phyloP scores from a whole-genome alignment of 2,888 invertebrate genomes.

The Epinotia demarniana region DNA sequence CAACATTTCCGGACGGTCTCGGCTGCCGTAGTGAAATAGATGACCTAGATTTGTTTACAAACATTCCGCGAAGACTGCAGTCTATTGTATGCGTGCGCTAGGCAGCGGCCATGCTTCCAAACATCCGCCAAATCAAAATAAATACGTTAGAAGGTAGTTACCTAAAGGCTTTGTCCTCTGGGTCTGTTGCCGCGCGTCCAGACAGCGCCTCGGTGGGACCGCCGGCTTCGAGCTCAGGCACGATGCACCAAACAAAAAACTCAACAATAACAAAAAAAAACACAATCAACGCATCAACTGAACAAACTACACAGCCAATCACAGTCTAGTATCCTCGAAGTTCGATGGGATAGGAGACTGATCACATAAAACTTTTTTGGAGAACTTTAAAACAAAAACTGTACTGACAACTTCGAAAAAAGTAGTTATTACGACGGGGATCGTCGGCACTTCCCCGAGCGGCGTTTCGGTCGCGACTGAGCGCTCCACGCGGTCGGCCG shows the following conservation, averaged over 20 bases:
- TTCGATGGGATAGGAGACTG: conserved; percentile 70
- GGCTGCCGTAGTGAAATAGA: conserved; percentile 50
- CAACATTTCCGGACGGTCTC: conserved; percentile 19
- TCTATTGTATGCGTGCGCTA: conserved; percentile 46
- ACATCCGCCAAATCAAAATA: conserved; percentile 48
- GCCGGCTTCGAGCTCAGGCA: conserved; percentile 73
- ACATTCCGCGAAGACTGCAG: conserved; percentile 60
- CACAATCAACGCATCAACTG: conserved; percentile 79
- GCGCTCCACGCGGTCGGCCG: conserved; percentile 77
- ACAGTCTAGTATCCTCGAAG: conserved; percentile 72
- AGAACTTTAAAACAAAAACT: conserved; percentile 82
- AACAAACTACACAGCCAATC: conserved; percentile 74
- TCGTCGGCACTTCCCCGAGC: conserved; percentile 78
- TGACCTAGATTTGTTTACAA: conserved; percentile 61
- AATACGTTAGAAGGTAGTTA: conserved; percentile 61
- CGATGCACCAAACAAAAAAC: conserved; percentile 85
- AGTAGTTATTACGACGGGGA: conserved; percentile 77
- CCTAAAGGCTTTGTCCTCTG: conserved; percentile 82
- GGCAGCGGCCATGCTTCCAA: conserved; percentile 50
- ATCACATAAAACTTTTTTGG: conserved; percentile 78
- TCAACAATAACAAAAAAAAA: conserved; percentile 83
- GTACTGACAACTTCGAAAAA: conserved; percentile 82
- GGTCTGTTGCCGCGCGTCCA: conserved; percentile 76
- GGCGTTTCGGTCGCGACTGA: conserved; percentile 81
- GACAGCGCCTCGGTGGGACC: conserved; percentile 76